Evolutionary conservation across 2,797 vertebrate genomes (phyloP).

Genomic region (Galaxias olidus): DNA sequence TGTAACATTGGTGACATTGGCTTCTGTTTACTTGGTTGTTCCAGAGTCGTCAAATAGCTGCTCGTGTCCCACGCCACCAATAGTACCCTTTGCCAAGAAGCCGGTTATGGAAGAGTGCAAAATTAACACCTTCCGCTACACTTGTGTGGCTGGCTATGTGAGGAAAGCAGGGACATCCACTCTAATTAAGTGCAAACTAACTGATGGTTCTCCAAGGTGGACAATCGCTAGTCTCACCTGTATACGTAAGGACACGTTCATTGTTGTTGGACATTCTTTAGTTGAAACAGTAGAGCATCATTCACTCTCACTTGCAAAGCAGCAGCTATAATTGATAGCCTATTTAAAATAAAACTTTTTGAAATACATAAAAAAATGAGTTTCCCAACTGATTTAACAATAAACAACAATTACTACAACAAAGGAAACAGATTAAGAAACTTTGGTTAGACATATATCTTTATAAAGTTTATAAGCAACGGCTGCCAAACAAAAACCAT

Average conservation of each 20-base stretch:
- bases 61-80: slow-evolving; percentile 26
- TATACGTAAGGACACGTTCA: slow-evolving; percentile 59
- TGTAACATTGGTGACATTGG: background rate
- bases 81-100: rapidly evolving
- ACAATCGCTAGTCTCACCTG: rapidly evolving
- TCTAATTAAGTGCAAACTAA: slow-evolving; percentile 25
- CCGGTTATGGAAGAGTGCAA: background rate
- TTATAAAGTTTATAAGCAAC: too few relatives aligned
- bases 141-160: slow-evolving; percentile 26
- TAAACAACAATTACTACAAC: too few relatives aligned
- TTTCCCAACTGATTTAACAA: slow-evolving; percentile 10
- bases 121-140: rapidly evolving
- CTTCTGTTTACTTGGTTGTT: background rate
- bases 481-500: too few relatives aligned
- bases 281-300: too few relatives aligned
- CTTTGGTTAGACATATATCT: too few relatives aligned
- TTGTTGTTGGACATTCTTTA: too few relatives aligned
- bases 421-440: too few relatives aligned
- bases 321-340: too few relatives aligned
- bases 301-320: too few relatives aligned
- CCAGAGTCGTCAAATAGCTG: background rate
- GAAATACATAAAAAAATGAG: too few relatives aligned
- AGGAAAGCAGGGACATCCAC: slow-evolving; percentile 69
- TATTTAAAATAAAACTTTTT: too few relatives aligned
- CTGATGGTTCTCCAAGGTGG: rapidly evolving